A percentile compares a stretch with the other conserved stretches of the same genome.
Evolutionary conservation across 2,888 invertebrate genomes (phyloP).

Genomic region (Isoperla grammatica): DNA sequence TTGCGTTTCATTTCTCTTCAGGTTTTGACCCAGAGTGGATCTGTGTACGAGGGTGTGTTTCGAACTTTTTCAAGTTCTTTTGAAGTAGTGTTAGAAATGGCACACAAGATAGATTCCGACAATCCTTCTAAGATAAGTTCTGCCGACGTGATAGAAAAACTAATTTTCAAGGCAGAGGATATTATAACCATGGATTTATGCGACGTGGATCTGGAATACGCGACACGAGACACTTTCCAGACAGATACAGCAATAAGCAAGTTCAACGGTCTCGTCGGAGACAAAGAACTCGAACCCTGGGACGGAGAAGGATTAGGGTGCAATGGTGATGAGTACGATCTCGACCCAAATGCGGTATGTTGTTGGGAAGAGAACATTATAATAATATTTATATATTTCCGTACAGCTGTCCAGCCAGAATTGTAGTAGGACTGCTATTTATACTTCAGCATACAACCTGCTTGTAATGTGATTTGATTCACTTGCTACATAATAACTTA

Average conservation of each 20-base stretch:
- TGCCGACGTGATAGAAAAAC: constrained; percentile 57
- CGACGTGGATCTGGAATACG: constrained; percentile 85
- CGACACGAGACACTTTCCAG: constrained; percentile 73
- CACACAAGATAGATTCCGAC: constrained; percentile 63
- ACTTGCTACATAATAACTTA: too few relatives aligned
- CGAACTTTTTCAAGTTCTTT: constrained; percentile 84
- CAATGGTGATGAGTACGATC: constrained; percentile 58
- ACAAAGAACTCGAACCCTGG: constrained; percentile 88
- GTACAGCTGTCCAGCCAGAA: too few relatives aligned
- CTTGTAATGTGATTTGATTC: too few relatives aligned
- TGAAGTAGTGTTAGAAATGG: constrained; percentile 83
- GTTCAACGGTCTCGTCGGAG: constrained; percentile 71
- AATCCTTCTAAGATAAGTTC: constrained; percentile 48
- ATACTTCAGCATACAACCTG: too few relatives aligned
- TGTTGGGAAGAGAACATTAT: too few relatives aligned
- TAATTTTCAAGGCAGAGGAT: constrained; percentile 79
- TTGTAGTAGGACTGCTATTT: too few relatives aligned
- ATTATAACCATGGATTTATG: constrained; percentile 75
- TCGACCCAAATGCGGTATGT: constrained; percentile 46
- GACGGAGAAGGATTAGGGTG: constrained; percentile 61
- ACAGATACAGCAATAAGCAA: constrained; percentile 87
- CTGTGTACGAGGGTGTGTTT: constrained; percentile 83
- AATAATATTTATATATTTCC: too few relatives aligned
- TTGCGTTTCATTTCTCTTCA: constrained; percentile 34
- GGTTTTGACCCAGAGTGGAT: constrained; percentile 76